Base-by-base conservation (phyloP, 2,113 vertebrate genomes). In the Catagonus wagneri region DNA sequence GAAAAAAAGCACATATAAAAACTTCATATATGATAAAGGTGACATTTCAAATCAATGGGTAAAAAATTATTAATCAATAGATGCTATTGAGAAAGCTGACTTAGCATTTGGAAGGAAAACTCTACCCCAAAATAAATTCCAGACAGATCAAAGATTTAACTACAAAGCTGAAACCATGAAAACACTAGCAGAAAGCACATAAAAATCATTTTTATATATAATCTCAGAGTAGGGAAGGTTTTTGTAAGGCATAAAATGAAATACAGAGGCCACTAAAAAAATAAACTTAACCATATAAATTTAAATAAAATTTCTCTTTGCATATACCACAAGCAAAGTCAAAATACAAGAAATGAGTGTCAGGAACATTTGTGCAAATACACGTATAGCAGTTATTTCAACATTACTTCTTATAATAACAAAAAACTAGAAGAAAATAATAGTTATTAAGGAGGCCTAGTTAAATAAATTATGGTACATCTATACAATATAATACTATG, bases 241-340 rank as follows among this genome's bases (percentile, higher is more conserved):
- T 93, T 74, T 81, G 16, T 68, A 44, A 92, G 54, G 39, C 54
- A 81, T n/a, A 81, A 94, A 92, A 83, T 20, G 2, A 89, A 65
- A 58, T 2, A 19, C 54, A 83, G 39, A 88, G 32, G 50, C 39
- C 23, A 50, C 89, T 76, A 88, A 88, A 39, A 69, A 72, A 54
- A 61, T 61, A 93, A 74, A 79, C 3, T 22, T 80, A 50, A 36
- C 34, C 56, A 50, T 25, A 27, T 68, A 54, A 54, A 34, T 50
- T 91, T 75, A 63, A 63, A 92, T 65, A 44, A 88, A 69, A n/a
- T 44, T 91, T 36, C 7, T 56, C 83, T 61, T 29, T 72, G n/a
- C 15, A 61, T 61, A 61, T 68, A 75, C 50, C 34, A 93, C 50
- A 90, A 71, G 12, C 29, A 93, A 85, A 90, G 29, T 50, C 14